Evolutionary conservation across 2,888 invertebrate species (phyloP), one percentile per base, ranked within the genome.

Genomic region (Sinhomidia bicolor): DNA sequence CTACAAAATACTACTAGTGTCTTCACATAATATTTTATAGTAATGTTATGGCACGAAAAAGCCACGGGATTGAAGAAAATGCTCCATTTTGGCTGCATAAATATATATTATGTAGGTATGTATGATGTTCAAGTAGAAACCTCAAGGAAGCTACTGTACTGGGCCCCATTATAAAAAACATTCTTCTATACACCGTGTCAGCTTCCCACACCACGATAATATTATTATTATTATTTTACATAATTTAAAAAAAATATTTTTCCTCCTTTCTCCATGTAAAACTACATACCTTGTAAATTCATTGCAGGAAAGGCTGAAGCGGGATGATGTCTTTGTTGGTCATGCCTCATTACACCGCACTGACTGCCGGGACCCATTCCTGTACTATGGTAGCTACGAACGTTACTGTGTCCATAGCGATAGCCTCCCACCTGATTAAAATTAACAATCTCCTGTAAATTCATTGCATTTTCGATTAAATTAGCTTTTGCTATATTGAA

Each of bases 241-340:
- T 36, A 36, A 36, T 10, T 65, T 32, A 65, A 32, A 9, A 9
- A 62, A n/a, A 0, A 23, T 57, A 57, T 23, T 57, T 17, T 23
- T 57, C 9, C 1, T 23, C 5, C 3, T 10, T 20, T 78, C 54
- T 76, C 1, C 14, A 9, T 26, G 5, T 26, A 47, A 20, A n/a
- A 44, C n/a, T 20, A 3, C 41, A 17, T 89, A 92, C 92, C 92
- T 91, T 92, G 92, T 84, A 92, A 90, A 89, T 92, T 92, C 92
- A 92, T 92, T 51, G 91, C 84, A 62, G 92, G 92, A 80, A 92
- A 92, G 83, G 92, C 89, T 62, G 91, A 90, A 60, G 91, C 90
- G 82, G 92, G 91, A 87, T 92, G 92, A 86, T 92, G 92, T 89
- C 92, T 90, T 90, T 92, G 92, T 91, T 92, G 92, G 83, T 92